Evolutionary conservation across 1,140 invertebrate species (phyloP).

Genomic region (Drosophila lacertosa): DNA sequence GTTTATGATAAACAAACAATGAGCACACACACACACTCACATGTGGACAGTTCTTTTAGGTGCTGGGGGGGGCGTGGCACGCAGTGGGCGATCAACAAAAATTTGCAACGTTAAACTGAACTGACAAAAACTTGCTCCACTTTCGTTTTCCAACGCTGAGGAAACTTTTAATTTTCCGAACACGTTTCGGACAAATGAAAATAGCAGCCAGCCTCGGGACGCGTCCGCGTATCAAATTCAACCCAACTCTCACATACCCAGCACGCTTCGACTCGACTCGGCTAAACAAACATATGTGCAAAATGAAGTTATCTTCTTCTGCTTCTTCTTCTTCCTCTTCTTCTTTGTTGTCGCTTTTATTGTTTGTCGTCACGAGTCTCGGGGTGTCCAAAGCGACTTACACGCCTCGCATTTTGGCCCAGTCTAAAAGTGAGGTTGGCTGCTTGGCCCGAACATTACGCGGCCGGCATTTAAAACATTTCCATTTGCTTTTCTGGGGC

Average conservation of each 20-base stretch:
- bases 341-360: slow-evolving; percentile 22
- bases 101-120: slow-evolving; percentile 57
- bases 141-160: slow-evolving; percentile 54
- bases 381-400: slow-evolving; percentile 40
- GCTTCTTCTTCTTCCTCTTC: slow-evolving; percentile 3
- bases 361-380: slow-evolving; percentile 36
- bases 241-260: not conserved
- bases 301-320: slow-evolving; percentile 45
- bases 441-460: not conserved
- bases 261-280: slow-evolving; percentile 55
- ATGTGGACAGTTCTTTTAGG: not conserved
- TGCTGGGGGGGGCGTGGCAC: not conserved
- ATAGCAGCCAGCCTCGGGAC: slow-evolving; percentile 52
- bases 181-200: slow-evolving; percentile 76
- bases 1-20: slow-evolving; percentile 76
- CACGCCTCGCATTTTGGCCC: slow-evolving; percentile 25
- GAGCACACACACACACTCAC: slow-evolving; percentile 21
- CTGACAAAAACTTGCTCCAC: slow-evolving; percentile 51
- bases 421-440: slow-evolving; percentile 6
- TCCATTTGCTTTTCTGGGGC: not conserved
- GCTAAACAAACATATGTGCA: slow-evolving; percentile 60
- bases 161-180: slow-evolving; percentile 77
- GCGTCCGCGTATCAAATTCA: not conserved
- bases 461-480: slow-evolving; percentile 8
- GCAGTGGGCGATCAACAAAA: slow-evolving; percentile 38